Base-by-base conservation (phyloP, 1,140 invertebrate genomes). In the Ostrea denselamellosa region DNA sequence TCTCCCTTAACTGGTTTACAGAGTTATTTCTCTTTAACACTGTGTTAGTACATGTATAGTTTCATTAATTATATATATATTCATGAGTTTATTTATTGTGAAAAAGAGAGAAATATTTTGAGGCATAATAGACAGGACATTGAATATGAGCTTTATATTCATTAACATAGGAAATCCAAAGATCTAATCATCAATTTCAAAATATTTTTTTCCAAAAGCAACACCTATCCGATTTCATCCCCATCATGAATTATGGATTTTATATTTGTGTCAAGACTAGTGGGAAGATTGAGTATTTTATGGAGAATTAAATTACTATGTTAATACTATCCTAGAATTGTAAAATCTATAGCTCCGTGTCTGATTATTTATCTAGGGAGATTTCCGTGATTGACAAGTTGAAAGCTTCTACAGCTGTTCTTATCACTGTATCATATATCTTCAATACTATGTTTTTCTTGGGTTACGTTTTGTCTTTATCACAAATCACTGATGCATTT, bases 71-170 rank as follows among this genome's bases (percentile, higher is more conserved):
- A 14, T 77, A 25, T 71, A 22, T 68, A 28, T 5, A 22, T 68
- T 8, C 25, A 25, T 34, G 34, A 44, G 34, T 28, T 77, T 77
- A 77, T 77, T 77, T 77, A 77, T 77, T 77, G 68, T 77, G 68
- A 34, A 28, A 58, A 77, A 12, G 28, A 77, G 68, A 77, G 25
- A 25, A 77, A 12, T 44, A 2, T 77, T 77, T 25, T 77, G 28
- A 28, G 12, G 68, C 68, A 77, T 77, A 77, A 77, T 77, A 77
- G 22, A 77, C 68, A 28, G 9, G 8, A 25, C 28, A 12, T 71
- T 0, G 14, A 9, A 34, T 25, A 77, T 77, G 25, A 62, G 68
- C 68, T 77, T 77, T 77, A 77, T 28, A 77, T 77, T 77, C 25
- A 10, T 22, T 77, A 25, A 77, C 68, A 14, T 28, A 2, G 10